phyloP scores from a whole-genome alignment of 2,113 vertebrate species.

The Arvicanthis niloticus region DNA sequence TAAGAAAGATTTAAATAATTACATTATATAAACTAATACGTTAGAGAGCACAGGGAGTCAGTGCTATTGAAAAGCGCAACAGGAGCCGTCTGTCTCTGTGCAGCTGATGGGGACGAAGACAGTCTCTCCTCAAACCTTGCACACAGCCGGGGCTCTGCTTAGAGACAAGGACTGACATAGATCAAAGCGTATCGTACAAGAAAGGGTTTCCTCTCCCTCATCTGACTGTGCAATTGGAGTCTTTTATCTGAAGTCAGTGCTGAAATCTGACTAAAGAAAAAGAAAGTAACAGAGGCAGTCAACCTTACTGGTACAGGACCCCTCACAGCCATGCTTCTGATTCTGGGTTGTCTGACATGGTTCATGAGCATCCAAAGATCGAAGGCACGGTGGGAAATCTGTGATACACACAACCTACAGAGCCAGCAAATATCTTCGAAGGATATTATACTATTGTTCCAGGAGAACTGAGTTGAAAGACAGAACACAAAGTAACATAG shows the following conservation, averaged over 20 bases:
- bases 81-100: neutral
- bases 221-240: neutral
- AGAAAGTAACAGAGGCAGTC: neutral
- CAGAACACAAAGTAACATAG: neutral
- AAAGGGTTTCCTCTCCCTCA: neutral
- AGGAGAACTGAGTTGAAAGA: neutral
- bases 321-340: neutral
- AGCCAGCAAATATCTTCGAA: neutral
- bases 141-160: neutral
- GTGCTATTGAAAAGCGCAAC: neutral
- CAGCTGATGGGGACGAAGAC: neutral
- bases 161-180: neutral
- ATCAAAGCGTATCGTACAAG: neutral
- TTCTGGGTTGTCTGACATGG: neutral
- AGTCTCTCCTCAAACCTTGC: neutral
- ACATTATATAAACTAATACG: neutral
- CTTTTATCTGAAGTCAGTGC: neutral
- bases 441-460: neutral
- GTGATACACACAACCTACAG: neutral
- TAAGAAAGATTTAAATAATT: neutral
- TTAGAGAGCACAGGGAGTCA: neutral
- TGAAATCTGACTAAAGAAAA: neutral
- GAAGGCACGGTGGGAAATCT: neutral
- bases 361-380: neutral
- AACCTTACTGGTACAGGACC: too few relatives aligned